Evolutionary conservation across 1,140 invertebrate species (phyloP), one percentile per base, ranked within the genome.

Genomic region (Himalopsyche phryganea): DNA sequence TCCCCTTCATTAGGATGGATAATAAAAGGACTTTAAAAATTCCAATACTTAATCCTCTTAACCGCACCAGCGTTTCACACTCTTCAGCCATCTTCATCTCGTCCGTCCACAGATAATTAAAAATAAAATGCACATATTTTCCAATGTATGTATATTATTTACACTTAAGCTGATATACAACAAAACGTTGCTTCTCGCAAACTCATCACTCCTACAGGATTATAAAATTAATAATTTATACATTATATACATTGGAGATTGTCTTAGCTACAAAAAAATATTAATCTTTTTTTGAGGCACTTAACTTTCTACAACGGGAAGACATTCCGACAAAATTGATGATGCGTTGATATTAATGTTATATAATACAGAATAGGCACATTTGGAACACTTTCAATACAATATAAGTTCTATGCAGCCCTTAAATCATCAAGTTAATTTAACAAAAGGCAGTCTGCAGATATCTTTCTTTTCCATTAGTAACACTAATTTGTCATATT

Each of bases 131-230:
- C 14, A 18, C n/a, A 13, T 47, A 10, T 20, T 13, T 35, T 41
- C 33, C 38, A 60, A 60, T 60, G 44, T 50, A 58, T 41, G 44
- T 61, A 47, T 61, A 28, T 61, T 61, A 61, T 61, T 61, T 61
- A 61, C 60, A 61, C 28, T 56, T 60, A 61, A 15, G 36, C 53
- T 49, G 1, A 33, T 48, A 52, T 48, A 57, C 47, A 38, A 33
- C 42, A 36, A 55, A 11, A 7, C 18, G 13, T 48, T 32, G 35
- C 45, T 38, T 50, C 38, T 28, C 23, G 9, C 53, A 61, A 56
- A 61, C 53, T 53, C 33, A 13, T 48, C 48, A 56, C 42, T 36
- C 38, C 44, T 32, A 45, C 17, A 38, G 36, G 32, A 55, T 54
- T 55, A 55, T 60, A 60, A 50, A 54, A 54, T 55, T 50, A 55